phyloP scores from a whole-genome alignment of 1,140 invertebrate genomes.

The Drosophila grimshawi region DNA sequence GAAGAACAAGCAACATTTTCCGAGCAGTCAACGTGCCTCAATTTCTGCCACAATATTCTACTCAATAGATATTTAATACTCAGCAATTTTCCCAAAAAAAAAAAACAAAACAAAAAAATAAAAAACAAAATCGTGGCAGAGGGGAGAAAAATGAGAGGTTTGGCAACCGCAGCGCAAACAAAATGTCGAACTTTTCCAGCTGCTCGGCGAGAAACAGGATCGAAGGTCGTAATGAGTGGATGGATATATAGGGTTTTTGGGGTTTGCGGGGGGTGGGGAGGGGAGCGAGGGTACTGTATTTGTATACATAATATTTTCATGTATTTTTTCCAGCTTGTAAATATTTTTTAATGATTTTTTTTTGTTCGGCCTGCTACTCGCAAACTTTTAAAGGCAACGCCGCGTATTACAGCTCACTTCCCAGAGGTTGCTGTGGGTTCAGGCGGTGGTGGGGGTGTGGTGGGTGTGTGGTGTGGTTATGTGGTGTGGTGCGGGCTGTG shows the following conservation, averaged over 20 bases:
- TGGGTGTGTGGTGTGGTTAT: background rate
- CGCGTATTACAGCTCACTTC: slow-evolving; percentile 64
- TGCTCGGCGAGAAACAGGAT: background rate
- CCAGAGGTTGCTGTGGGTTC: background rate
- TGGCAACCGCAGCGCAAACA: slow-evolving; percentile 68
- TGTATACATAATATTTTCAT: slow-evolving; percentile 74
- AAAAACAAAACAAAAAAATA: slow-evolving; percentile 9
- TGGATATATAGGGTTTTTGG: slow-evolving; percentile 1
- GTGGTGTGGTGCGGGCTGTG: slow-evolving; percentile 9
- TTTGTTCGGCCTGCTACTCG: slow-evolving; percentile 25
- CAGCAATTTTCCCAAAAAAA: slow-evolving; percentile 51
- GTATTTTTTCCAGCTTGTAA: slow-evolving; percentile 73
- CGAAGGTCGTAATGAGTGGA: slow-evolving; percentile 68
- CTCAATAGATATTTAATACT: slow-evolving; percentile 82
- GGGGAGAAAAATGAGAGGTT: slow-evolving; percentile 15
- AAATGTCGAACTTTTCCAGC: slow-evolving; percentile 58
- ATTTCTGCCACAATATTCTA: slow-evolving; percentile 50
- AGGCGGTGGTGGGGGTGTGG: background rate
- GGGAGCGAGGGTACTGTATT: slow-evolving; percentile 41
- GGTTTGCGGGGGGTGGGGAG: slow-evolving; percentile 1
- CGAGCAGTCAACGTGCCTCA: slow-evolving; percentile 32
- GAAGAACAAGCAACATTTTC: slow-evolving; percentile 70
- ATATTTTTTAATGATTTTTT: slow-evolving; percentile 69
- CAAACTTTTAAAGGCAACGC: slow-evolving; percentile 46
- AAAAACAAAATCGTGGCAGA: too few species aligned